Evolutionary conservation across 2,888 invertebrate species (phyloP), one percentile per base, ranked within the genome.

Genomic region (Caenorhabditis zanzibari): DNA sequence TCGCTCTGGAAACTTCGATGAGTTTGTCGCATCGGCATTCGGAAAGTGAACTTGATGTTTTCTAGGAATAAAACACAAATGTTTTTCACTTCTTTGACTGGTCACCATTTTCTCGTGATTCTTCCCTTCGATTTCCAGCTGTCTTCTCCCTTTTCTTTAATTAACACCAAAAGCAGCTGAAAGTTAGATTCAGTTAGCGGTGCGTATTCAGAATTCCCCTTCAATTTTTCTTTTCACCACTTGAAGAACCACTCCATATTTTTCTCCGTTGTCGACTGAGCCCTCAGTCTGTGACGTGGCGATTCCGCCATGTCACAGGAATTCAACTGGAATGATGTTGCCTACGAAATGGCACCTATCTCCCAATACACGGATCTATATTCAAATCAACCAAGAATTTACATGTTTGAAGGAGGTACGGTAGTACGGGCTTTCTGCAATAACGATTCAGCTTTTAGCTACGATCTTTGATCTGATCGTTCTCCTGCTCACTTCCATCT

Each of bases 321-420:
- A 28, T 75, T 71, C 64, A 75, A 81, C 44, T 81, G 81, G 81
- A 76, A 75, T 26, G 72, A 75, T 64, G 63, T 71, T 10, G 75
- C 81, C 16, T 71, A 75, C 24, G 81, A 75, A 41, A 72, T 71
- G 64, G 56, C 81, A 3, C 81, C 81, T 12, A 56, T 69, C 14
- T 71, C 75, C 2, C 71, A 56, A 28, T 75, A 75, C 56, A 49
- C 69, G 14, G 75, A 75, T 19, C 69, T 81, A 19, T 81, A 75
- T 16, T 75, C 81, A 19, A 75, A 75, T 49, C 81, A 81, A 41
- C 75, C 81, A 14, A 32, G 81, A 47, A 75, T 75, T 19, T 81
- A 81, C n/a, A 75, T 81, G 75, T 81, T 81, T 26, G 72, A 81
- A 64, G 81, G 81, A 61, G 68, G 76, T 76, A 38, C 63, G 1